A percentile compares a stretch with the other conserved stretches of the same genome.
phyloP scores from a whole-genome alignment of 2,888 invertebrate genomes.

The Drosophila birchii region DNA sequence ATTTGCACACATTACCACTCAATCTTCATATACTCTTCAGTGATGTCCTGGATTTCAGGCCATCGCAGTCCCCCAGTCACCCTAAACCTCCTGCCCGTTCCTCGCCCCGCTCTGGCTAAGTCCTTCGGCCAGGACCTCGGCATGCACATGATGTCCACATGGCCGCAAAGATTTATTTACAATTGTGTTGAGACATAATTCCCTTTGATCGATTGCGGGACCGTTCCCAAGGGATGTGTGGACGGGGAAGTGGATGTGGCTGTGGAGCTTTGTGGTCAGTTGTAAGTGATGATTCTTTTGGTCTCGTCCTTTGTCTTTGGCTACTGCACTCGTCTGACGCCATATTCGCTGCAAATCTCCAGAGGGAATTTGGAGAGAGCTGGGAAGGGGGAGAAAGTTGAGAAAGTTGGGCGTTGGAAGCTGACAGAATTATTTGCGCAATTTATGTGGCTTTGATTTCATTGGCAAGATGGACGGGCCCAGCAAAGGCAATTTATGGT shows the following conservation, averaged over 20 bases:
- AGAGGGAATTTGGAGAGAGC: background rate
- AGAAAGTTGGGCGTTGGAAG: constrained; percentile 9
- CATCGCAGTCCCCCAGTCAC: constrained; percentile 12
- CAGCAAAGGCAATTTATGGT: constrained; percentile 62
- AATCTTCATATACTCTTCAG: constrained; percentile 70
- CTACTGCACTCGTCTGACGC: constrained; percentile 48
- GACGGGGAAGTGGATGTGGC: constrained; percentile 14
- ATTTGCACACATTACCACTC: constrained; percentile 80
- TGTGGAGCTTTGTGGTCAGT: constrained; percentile 60
- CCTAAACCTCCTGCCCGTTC: background rate
- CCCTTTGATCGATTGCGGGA: constrained; percentile 75
- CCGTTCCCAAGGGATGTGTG: constrained; percentile 15
- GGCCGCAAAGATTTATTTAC: constrained; percentile 80
- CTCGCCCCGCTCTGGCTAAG: constrained; percentile 44
- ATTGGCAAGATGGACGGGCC: constrained; percentile 58
- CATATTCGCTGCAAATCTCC: constrained; percentile 44
- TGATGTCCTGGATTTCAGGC: constrained; percentile 66
- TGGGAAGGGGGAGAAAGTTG: constrained; percentile 1
- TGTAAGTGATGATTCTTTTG: constrained; percentile 77
- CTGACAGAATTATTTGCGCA: constrained; percentile 71
- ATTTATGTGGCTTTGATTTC: constrained; percentile 78
- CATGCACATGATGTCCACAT: constrained; percentile 77
- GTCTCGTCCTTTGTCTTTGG: constrained; percentile 43
- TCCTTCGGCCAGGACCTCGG: constrained; percentile 53
- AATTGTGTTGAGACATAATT: constrained; percentile 81